Evolutionary conservation across 2,888 invertebrate genomes (phyloP).

Genomic region (Spodoptera picta): DNA sequence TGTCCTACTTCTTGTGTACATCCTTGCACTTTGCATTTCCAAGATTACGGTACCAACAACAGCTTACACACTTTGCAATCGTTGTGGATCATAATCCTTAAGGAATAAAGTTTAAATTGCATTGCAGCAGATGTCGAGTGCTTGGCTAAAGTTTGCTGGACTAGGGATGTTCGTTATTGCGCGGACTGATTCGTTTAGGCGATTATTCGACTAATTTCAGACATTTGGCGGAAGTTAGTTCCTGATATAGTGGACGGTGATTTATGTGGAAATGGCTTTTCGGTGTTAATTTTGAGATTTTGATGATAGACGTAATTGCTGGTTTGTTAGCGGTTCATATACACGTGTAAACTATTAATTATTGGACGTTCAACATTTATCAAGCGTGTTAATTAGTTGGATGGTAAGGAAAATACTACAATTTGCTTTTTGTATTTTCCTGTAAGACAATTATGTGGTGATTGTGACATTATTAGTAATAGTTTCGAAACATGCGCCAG

Average conservation of each 20-base stretch:
- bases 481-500: too few species aligned
- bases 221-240: conserved; percentile 28
- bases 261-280: conserved; percentile 7
- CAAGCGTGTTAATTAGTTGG: too few species aligned
- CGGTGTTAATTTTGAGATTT: conserved; percentile 8
- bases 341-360: background rate
- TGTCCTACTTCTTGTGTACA: conserved; percentile 68
- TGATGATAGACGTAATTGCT: background rate
- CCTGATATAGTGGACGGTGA: conserved; percentile 5
- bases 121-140: conserved; percentile 54
- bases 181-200: conserved; percentile 26
- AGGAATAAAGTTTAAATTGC: conserved; percentile 74
- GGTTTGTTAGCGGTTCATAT: background rate
- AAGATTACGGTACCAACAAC: conserved; percentile 69
- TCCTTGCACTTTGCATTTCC: conserved; percentile 79
- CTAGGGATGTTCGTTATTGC: conserved; percentile 50
- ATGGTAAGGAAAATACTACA: too few species aligned
- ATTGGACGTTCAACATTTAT: too few species aligned
- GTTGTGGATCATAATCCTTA: conserved; percentile 59
- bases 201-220: conserved; percentile 48
- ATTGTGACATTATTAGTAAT: too few species aligned
- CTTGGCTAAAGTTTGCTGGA: conserved; percentile 62
- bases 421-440: too few species aligned
- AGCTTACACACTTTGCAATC: conserved; percentile 48
- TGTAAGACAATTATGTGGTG: too few species aligned